Evolutionary conservation across 30 jellyfish, hydroid and myxozoan species (phyloP), one percentile per base, ranked within the genome.

Genomic region (Mastigias papua): DNA sequence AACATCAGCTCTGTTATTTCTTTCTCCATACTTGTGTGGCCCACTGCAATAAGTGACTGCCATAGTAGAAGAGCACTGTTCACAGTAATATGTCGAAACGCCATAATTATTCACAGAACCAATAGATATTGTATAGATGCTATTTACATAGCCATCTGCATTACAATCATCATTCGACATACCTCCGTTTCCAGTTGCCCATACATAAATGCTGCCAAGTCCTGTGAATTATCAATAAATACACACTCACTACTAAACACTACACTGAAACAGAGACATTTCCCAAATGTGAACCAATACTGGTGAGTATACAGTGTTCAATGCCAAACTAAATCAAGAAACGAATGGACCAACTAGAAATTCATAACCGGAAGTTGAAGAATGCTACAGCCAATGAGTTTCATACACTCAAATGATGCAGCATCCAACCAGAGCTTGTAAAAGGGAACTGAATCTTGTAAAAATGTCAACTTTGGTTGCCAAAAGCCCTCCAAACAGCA

Each of bases 121-220:
- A 57, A 95, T 90, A 15, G 98, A 87, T 16, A 95, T 91, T 20
- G 99, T 95, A 89, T 95, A 90, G 34, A 95, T 95, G 65, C 98
- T 90, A 70, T 95, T 90, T 58, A 95, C 99, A 63, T 95, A 95
- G 46, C 99, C 99, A 81, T 95, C 99, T 42, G 96, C 95, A 81
- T 95, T 86, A 48, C 99, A 95, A 54, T 95, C 99, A 67, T 95
- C 99, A 26, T 69, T 75, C 11, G 92, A 64, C 93, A 90, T 81
- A 0, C 99, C 99, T 0, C 99, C 99, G 75, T 95, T 95, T n/a
- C 99, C 99, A 48, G 99, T 95, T 64, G 99, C 99, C 99, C 99
- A 95, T 8, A 95, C 93, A 76, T 80, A 95, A 28, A 95, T 72
- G 62, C 96, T 91, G 3, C 99, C 99, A 11, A 33, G 67, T 20